Base-by-base conservation (phyloP, 2,888 invertebrate genomes). In the Achlya flavicornis region DNA sequence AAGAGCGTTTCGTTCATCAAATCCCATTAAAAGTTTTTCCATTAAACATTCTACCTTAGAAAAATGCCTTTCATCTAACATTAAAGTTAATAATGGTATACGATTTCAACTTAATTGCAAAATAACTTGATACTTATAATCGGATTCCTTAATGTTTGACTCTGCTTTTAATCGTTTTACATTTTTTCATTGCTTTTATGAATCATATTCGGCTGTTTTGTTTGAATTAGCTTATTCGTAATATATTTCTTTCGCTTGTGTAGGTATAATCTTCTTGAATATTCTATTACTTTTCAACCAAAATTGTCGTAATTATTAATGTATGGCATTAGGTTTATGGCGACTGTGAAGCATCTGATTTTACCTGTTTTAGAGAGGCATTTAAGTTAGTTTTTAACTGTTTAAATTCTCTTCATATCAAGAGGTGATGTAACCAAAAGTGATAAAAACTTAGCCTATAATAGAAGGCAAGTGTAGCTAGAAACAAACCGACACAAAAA, bases 11-110 rank as follows among this genome's bases (percentile, higher is more conserved):
- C 88, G 85, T 88, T 86, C 86, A 88, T 91, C 87, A 88, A 89
- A 91, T 88, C 84, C 86, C 81, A 91, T 92, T 92, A 90, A 90
- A 92, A 92, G 88, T 92, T 92, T 91, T 90, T 89, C 90, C 89
- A 92, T 92, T 91, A 89, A 89, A 90, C 85, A 87, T 87, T 85
- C 80, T 83, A 83, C 85, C 86, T 86, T 83, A 82, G 81, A 86
- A 88, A 89, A 89, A 90, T 86, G 80, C 78, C 82, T 85, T 86
- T 86, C 77, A 85, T 86, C 82, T 78, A 83, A 80, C 81, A 82
- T 83, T 85, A 81, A 87, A 85, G 82, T 85, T 85, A 81, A 83
- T 86, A 81, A 87, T 83, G 79, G 77, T 79, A 75, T 79, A 81
- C 80, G 79, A 84, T 86, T 86, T 80, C 70, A 76, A 76, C 76